Conservation (phyloP, 2,797 vertebrate genomes). For the Aotus griseimembra region DNA sequence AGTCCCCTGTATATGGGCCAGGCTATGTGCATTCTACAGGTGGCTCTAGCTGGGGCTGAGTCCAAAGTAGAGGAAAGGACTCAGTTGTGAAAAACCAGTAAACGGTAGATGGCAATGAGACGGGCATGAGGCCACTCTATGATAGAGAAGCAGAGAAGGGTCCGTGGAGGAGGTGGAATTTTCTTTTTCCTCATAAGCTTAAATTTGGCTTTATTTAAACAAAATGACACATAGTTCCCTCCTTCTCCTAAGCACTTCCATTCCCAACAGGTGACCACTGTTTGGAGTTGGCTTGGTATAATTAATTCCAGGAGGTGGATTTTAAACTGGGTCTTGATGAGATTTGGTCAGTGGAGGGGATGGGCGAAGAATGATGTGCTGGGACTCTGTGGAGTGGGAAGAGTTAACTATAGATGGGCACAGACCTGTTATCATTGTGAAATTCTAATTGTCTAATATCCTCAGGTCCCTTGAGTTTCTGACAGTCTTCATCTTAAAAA, state of each 20-base stretch:
- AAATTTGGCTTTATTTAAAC: background rate
- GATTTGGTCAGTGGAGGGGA: background rate
- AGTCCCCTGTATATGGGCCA: no score
- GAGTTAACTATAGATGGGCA: background rate
- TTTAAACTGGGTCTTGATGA: background rate
- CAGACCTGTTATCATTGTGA: background rate
- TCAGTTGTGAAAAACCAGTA: background rate
- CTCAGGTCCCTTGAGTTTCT: conserved; percentile 18
- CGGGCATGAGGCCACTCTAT: background rate
- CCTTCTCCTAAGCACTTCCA: no score
- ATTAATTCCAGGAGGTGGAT: background rate
- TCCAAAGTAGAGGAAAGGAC: background rate
- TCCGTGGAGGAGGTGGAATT: background rate
- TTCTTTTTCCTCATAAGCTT: background rate
- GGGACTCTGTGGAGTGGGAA: background rate
- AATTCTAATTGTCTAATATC: background rate
- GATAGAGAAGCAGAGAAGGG: background rate
- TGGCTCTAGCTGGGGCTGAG: background rate
- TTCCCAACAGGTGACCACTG: background rate
- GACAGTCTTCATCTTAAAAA: background rate
- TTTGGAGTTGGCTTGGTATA: background rate
- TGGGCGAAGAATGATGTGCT: no score
- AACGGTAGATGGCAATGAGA: background rate
- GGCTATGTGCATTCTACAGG: rapidly evolving
- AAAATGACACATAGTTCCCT: background rate